Evolutionary conservation across 2,888 invertebrate species (phyloP).

Genomic region (Fragum whitleyi): DNA sequence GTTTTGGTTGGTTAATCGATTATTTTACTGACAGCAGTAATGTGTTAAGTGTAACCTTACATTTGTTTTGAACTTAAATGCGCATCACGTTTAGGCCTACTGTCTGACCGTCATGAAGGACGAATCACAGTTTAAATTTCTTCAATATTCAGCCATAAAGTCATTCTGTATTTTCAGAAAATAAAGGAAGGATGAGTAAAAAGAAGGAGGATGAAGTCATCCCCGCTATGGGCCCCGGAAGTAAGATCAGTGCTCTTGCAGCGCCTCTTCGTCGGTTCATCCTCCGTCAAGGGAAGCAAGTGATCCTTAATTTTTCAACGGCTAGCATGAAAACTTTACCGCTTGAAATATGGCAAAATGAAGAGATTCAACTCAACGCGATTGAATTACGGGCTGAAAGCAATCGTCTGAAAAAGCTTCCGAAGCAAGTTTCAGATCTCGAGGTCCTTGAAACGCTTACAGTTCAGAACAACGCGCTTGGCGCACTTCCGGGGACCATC

Average conservation of each 20-base stretch:
- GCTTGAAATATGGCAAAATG: slow-evolving; percentile 81
- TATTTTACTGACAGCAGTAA: no score
- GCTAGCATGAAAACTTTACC: slow-evolving; percentile 77
- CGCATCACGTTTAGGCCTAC: no score
- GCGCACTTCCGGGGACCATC: slow-evolving; percentile 75
- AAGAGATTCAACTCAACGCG: slow-evolving; percentile 76
- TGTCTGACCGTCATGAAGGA: no score
- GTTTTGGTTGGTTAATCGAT: no score
- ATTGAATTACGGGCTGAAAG: slow-evolving; percentile 77
- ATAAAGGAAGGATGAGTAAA: slow-evolving; percentile 65
- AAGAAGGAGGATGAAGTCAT: slow-evolving; percentile 80
- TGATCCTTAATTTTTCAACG: slow-evolving; percentile 75
- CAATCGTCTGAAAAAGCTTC: slow-evolving; percentile 83
- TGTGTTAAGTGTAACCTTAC: no score
- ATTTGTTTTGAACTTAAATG: no score
- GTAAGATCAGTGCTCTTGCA: slow-evolving; percentile 81
- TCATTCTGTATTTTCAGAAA: no score
- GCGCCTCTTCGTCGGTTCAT: slow-evolving; percentile 75
- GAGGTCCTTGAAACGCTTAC: slow-evolving; percentile 74
- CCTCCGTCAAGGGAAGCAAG: slow-evolving; percentile 65
- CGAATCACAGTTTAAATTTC: no score
- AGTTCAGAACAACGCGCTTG: slow-evolving; percentile 76
- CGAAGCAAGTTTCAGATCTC: slow-evolving; percentile 77
- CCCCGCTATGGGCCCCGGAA: slow-evolving; percentile 83
- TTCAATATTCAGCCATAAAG: slow-evolving; percentile 6